Evolutionary conservation across 1,140 invertebrate genomes (phyloP), one percentile per base, ranked within the genome.

Genomic region (Meloidogyne exigua): DNA sequence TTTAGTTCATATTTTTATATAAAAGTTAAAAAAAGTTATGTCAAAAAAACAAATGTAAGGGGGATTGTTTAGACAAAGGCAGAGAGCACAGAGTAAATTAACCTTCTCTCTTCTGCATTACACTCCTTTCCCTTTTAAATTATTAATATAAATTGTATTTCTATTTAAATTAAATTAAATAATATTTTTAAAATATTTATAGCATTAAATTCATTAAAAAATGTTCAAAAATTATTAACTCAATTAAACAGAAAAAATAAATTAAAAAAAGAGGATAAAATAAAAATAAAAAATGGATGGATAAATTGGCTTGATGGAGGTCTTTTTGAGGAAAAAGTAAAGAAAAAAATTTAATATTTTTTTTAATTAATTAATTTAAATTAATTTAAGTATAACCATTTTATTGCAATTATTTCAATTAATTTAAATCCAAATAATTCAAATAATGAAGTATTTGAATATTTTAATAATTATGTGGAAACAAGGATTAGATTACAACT

Each of bases 391-490:
- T 57, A 57, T 57, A 57, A 57, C 0, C 49, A 57, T n/a, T 57
- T 57, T n/a, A 57, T 57, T 18, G 18, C 49, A 57, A 57, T 57
- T 57, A 57, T 7, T 57, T 57, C 49, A 57, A 57, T 57, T 7
- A 57, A 57, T 57, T 57, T n/a, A 57, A n/a, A 57, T 57, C 49
- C 49, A n/a, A n/a, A 57, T 57, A 57, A 57, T n/a, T n/a, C 3
- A n/a, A 57, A 57, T 57, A 57, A 57, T 57, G 18, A 57, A 57
- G n/a, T n/a, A 5, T 57, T 57, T n/a, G 49, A n/a, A 57, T n/a
- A n/a, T n/a, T 57, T 57, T 57, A n/a, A n/a, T 12, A 57, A 57
- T 57, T 57, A n/a, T 57, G 49, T 57, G n/a, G 49, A 57, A 57
- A 57, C 18, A 0, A n/a, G 49, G n/a, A 57, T 57, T 57, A 57